These are phyloP conservation scores for Rhabdomys pumilio DNA, from an alignment of 2,797 vertebrate species.

Conservation along the genomic window DNA sequence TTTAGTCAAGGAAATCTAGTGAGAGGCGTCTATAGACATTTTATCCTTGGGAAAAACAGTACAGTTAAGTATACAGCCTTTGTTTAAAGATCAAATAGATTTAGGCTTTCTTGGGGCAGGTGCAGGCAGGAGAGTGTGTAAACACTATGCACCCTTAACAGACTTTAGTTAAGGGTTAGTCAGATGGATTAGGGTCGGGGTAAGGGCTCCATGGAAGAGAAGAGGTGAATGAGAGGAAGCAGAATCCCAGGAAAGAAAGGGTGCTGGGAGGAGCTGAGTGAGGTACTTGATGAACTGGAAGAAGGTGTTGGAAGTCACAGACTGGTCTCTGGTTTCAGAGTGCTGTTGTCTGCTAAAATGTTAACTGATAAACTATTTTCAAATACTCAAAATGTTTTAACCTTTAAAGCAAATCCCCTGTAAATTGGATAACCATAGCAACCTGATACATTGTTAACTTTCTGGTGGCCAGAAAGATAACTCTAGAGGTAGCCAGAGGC, in stretches of 20 bases:
- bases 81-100: neutral
- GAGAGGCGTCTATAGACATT: neutral
- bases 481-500: neutral
- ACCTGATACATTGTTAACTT: neutral
- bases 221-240: neutral
- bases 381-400: conserved; percentile 40
- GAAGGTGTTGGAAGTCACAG: neutral
- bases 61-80: conserved; percentile 10
- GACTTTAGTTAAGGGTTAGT: neutral
- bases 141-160: neutral
- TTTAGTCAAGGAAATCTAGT: neutral
- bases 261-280: neutral
- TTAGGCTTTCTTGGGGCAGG: neutral
- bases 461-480: neutral
- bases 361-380: conserved; percentile 5
- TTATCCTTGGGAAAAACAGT: conserved; percentile 7
- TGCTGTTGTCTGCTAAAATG: neutral
- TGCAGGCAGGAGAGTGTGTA: neutral
- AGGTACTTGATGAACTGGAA: neutral
- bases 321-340: neutral
- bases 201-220: neutral
- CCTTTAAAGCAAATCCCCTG: conserved; percentile 62
- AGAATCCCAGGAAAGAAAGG: neutral
- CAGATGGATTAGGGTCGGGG: neutral
- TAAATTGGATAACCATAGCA: conserved; percentile 64